Conservation (phyloP, 2,797 vertebrate species). For the Apodemus agrarius region DNA sequence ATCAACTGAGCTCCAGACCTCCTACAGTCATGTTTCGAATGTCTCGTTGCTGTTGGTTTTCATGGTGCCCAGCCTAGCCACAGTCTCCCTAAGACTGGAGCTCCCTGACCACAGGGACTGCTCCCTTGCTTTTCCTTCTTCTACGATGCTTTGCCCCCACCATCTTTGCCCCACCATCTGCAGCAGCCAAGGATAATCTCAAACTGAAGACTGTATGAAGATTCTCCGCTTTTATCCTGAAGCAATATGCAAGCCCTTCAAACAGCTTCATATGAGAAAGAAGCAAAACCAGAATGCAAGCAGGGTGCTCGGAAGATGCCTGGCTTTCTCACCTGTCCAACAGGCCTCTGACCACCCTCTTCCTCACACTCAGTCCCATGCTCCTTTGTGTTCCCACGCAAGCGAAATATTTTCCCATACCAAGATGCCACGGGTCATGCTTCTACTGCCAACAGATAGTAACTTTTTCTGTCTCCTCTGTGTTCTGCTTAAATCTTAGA, state of each 20-base stretch:
- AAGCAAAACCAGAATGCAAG: background rate
- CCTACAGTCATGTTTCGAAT: background rate
- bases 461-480: background rate
- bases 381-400: background rate
- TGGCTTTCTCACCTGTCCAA: background rate
- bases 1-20: background rate
- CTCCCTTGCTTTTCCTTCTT: background rate
- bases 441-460: background rate
- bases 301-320: no score
- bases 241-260: background rate
- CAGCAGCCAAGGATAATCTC: background rate
- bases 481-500: background rate
- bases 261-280: background rate
- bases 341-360: rapidly evolving
- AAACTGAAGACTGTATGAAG: background rate
- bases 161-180: background rate
- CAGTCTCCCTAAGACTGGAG: rapidly evolving
- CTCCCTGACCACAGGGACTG: background rate
- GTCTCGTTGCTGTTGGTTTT: background rate
- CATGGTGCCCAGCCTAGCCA: background rate
- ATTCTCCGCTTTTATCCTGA: background rate
- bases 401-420: background rate
- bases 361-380: background rate
- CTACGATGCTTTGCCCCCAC: background rate
- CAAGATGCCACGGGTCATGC: background rate